A percentile compares a stretch with the other conserved stretches of the same genome.
These are phyloP conservation scores for Anolis carolinensis DNA, from an alignment of 2,113 vertebrate genomes.

Conservation along the genomic window DNA sequence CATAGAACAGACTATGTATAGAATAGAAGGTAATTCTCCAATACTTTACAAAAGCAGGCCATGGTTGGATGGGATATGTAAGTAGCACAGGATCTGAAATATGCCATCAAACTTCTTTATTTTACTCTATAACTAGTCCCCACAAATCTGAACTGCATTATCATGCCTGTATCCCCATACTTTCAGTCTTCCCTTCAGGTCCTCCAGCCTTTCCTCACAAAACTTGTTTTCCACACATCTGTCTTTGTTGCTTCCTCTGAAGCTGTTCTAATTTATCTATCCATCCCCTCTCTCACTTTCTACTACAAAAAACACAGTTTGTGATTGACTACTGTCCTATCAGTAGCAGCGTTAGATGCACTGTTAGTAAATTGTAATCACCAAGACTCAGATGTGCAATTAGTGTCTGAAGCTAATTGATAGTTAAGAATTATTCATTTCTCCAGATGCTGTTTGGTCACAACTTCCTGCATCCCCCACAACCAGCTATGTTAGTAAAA, in stretches of 20 bases:
- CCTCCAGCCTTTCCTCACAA: neutral
- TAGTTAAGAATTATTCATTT: neutral
- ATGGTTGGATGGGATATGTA: neutral
- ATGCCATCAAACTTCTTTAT: neutral
- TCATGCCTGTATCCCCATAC: neutral
- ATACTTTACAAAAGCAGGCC: neutral
- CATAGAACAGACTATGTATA: neutral
- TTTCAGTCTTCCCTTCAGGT: too few species aligned
- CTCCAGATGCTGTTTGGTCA: too few species aligned
- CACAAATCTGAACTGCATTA: neutral
- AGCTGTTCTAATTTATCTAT: neutral
- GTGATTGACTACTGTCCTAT: neutral
- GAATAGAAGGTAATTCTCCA: neutral
- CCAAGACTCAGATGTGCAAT: neutral
- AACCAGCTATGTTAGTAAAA: neutral
- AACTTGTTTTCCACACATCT: neutral
- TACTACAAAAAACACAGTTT: too few species aligned
- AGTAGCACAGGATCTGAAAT: neutral
- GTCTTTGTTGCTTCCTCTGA: neutral
- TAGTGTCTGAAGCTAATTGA: neutral
- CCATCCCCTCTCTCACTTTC: too few species aligned
- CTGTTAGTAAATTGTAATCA: neutral
- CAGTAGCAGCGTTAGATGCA: neutral
- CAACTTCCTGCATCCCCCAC: too few species aligned
- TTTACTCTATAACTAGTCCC: neutral